A percentile compares a stretch with the other conserved stretches of the same genome.
phyloP scores from a whole-genome alignment of 2,797 vertebrate genomes.

The Falco concolor region DNA sequence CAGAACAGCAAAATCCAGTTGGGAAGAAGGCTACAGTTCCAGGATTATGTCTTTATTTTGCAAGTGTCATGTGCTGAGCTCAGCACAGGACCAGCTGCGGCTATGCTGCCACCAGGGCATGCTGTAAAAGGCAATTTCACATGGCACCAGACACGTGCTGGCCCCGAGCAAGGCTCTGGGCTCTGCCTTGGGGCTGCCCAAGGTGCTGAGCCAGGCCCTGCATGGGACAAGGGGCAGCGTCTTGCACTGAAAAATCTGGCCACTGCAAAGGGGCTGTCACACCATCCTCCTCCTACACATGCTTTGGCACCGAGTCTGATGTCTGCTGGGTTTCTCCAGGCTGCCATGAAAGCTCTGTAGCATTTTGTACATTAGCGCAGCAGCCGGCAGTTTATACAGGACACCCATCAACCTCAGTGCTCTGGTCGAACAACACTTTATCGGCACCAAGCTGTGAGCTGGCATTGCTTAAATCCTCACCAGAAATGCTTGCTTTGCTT shows the following conservation, averaged over 20 bases:
- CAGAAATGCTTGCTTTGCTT: neutral
- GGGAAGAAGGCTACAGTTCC: neutral
- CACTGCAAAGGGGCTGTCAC: neutral
- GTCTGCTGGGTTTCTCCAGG: neutral
- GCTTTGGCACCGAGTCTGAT: neutral
- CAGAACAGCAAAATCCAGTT: neutral
- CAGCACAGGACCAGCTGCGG: neutral
- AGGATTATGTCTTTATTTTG: neutral
- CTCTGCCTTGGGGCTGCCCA: neutral
- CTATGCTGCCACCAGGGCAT: neutral
- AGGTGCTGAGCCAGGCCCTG: neutral
- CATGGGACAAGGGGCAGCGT: neutral
- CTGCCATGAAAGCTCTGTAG: neutral
- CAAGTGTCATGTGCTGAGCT: neutral
- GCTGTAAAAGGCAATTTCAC: neutral
- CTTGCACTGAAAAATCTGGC: neutral
- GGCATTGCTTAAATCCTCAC: neutral
- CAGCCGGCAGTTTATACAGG: neutral
- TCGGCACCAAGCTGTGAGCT: neutral
- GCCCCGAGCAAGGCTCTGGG: fast-evolving
- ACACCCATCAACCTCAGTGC: neutral
- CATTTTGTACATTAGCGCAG: neutral
- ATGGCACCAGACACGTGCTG: neutral
- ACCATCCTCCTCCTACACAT: neutral
- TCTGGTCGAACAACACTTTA: neutral